These are phyloP conservation scores for Hipposideros larvatus DNA, from an alignment of 2,797 vertebrate genomes.

Conservation along the genomic window DNA sequence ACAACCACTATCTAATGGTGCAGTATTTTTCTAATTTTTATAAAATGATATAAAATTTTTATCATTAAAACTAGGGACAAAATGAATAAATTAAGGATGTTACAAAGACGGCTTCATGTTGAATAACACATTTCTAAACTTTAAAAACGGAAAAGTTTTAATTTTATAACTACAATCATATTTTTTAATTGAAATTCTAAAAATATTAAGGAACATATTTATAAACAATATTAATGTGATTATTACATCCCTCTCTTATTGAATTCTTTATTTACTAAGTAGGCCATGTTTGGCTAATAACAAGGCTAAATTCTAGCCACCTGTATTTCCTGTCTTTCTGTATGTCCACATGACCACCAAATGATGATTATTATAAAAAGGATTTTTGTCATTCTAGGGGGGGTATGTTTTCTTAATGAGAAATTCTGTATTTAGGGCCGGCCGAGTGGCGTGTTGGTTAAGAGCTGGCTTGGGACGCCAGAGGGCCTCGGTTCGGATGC, in stretches of 20 bases:
- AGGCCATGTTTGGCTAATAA: neutral
- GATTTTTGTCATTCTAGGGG: neutral
- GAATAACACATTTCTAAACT: constrained; percentile 28
- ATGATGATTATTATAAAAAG: neutral
- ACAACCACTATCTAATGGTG: neutral
- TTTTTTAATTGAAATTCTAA: constrained; percentile 48
- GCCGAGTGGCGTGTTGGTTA: no score
- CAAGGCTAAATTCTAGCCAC: neutral
- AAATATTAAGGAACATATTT: neutral
- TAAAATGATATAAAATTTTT: neutral
- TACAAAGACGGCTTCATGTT: constrained; percentile 10
- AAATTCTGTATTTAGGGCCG: neutral
- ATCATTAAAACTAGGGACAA: constrained; percentile 25
- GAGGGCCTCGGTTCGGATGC: no score
- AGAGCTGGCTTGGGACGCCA: no score
- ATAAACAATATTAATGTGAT: constrained; percentile 31
- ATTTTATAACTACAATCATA: neutral
- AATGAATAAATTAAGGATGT: constrained; percentile 29
- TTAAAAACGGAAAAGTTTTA: constrained; percentile 9
- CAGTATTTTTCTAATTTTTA: constrained; percentile 7
- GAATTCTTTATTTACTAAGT: constrained; percentile 55
- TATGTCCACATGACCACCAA: neutral
- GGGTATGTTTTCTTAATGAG: neutral
- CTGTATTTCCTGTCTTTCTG: neutral
- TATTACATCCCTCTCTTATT: neutral